Evolutionary conservation across 1,140 invertebrate genomes (phyloP).

Genomic region (Cephus cinctus): DNA sequence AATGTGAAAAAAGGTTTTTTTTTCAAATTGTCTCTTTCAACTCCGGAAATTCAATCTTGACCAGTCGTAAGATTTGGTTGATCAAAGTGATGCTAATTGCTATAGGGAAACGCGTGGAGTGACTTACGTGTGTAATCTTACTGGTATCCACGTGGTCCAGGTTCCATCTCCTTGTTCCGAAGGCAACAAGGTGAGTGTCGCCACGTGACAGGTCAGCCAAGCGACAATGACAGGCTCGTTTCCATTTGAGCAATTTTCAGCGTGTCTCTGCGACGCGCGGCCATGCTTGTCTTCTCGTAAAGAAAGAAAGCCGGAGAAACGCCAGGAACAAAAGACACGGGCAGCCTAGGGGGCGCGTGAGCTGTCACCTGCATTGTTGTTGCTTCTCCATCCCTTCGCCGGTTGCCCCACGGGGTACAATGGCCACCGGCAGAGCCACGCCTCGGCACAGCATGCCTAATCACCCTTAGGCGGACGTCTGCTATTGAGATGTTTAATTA

Average conservation of each 20-base stretch:
- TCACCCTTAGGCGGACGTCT: slow-evolving; percentile 46
- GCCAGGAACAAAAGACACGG: slow-evolving; percentile 15
- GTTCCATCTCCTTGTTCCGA: too few relatives aligned
- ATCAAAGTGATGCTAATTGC: too few relatives aligned
- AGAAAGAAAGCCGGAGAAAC: slow-evolving; percentile 6
- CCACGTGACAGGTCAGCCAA: slow-evolving; percentile 34
- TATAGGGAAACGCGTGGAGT: too few relatives aligned
- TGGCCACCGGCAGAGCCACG: slow-evolving; percentile 40
- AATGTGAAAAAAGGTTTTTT: not conserved
- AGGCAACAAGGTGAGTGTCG: too few relatives aligned
- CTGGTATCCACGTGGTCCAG: too few relatives aligned
- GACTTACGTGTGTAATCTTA: too few relatives aligned
- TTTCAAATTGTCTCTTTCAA: not conserved
- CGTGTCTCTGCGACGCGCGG: slow-evolving; percentile 24
- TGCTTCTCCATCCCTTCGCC: slow-evolving; percentile 15
- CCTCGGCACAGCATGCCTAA: slow-evolving; percentile 44
- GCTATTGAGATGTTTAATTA: slow-evolving; percentile 55
- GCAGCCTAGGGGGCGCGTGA: slow-evolving; percentile 30
- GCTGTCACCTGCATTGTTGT: slow-evolving; percentile 49
- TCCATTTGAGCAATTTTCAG: slow-evolving; percentile 43
- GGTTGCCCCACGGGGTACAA: slow-evolving; percentile 33
- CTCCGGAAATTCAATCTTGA: too few relatives aligned
- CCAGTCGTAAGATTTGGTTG: too few relatives aligned
- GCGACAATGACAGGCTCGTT: slow-evolving; percentile 41
- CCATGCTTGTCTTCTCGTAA: slow-evolving; percentile 31